A percentile compares a stretch with the other conserved stretches of the same genome.
phyloP scores from a whole-genome alignment of 2,113 vertebrate species.

The Argyrosomus japonicus region DNA sequence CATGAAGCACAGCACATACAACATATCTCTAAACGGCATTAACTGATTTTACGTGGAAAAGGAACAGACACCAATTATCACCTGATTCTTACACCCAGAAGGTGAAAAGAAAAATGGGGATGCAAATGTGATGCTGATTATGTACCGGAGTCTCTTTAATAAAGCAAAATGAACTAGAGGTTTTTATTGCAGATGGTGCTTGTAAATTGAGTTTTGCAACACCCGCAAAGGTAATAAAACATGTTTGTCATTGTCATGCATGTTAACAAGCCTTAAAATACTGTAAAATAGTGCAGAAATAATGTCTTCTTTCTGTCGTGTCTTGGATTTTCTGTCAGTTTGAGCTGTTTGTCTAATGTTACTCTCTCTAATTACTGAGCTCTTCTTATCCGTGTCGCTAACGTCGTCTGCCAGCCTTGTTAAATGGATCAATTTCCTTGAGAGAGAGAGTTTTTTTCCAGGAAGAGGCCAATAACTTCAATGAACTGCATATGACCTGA shows the following conservation, averaged over 20 bases:
- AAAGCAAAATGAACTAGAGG: neutral
- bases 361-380: neutral
- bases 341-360: neutral
- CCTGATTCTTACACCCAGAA: slow-evolving; percentile 3
- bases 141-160: slow-evolving; percentile 1
- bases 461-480: neutral
- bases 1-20: neutral
- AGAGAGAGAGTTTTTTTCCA: neutral
- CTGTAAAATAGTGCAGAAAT: no score
- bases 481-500: slow-evolving; percentile 38
- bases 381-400: neutral
- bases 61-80: slow-evolving; percentile 17
- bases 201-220: neutral
- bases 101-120: slow-evolving; percentile 21
- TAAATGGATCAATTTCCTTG: neutral
- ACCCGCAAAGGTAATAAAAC: neutral
- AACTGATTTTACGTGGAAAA: neutral
- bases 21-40: neutral
- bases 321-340: neutral
- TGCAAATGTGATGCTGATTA: slow-evolving; percentile 12
- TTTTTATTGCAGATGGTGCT: neutral
- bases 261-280: no score
- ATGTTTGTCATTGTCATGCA: neutral
- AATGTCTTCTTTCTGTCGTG: neutral
- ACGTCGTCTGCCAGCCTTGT: neutral